Evolutionary conservation across 1,140 invertebrate genomes (phyloP).

Genomic region (Listronotus bonariensis): DNA sequence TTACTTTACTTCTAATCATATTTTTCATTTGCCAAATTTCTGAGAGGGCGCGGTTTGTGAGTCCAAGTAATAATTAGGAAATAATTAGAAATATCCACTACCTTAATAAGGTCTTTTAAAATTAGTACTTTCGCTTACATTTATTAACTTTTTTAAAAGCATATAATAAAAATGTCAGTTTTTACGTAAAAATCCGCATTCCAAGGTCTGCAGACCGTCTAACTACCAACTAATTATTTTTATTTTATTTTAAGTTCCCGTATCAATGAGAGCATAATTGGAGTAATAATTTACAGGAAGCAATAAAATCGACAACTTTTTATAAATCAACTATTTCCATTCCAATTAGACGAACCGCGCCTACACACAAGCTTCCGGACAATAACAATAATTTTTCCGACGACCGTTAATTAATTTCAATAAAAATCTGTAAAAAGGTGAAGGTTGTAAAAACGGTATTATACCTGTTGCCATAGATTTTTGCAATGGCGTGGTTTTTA

Average conservation of each 20-base stretch:
- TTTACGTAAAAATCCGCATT: no score
- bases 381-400: slow-evolving; percentile 33
- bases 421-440: slow-evolving; percentile 34
- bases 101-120: no score
- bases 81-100: no score
- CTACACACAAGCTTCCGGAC: slow-evolving; percentile 18
- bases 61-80: no score
- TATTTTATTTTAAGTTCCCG: slow-evolving; percentile 7
- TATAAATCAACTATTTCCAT: slow-evolving; percentile 21
- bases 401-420: slow-evolving; percentile 36
- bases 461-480: slow-evolving; percentile 19
- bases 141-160: no score
- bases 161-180: no score
- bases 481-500: slow-evolving; percentile 11
- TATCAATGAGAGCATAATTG: slow-evolving; percentile 16
- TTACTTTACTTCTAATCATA: no score
- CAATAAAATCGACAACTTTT: slow-evolving; percentile 23
- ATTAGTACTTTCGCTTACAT: no score
- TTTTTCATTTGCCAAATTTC: no score
- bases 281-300: slow-evolving; percentile 28
- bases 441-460: slow-evolving; percentile 30
- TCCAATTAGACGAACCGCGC: slow-evolving; percentile 32
- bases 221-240: neutral
- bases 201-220: neutral
- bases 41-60: no score